phyloP scores from a whole-genome alignment of 2,888 invertebrate genomes.

The Diarsia rubi region DNA sequence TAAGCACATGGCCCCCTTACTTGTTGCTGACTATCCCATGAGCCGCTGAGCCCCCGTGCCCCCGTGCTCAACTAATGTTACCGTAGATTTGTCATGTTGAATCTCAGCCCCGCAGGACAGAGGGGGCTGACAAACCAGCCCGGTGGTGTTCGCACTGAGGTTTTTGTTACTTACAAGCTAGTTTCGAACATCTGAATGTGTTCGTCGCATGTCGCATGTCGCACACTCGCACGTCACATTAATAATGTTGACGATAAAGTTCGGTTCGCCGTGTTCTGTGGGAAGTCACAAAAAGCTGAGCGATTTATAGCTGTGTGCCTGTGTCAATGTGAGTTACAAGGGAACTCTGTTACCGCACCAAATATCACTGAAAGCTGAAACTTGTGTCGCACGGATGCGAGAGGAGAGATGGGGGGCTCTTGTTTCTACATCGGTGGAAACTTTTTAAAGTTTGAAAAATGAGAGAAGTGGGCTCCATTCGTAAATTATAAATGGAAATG shows the following conservation, averaged over 20 bases:
- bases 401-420: background rate
- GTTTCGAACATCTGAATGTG: constrained; percentile 12
- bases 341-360: constrained; percentile 33
- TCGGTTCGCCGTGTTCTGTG: constrained; percentile 2
- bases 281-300: constrained; percentile 13
- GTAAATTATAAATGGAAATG: constrained; percentile 47
- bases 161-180: constrained; percentile 15
- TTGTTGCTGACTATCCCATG: constrained; percentile 33
- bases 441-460: constrained; percentile 58
- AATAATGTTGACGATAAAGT: constrained; percentile 38
- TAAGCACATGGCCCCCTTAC: background rate
- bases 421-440: constrained; percentile 26
- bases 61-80: background rate
- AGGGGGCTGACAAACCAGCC: constrained; percentile 16
- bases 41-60: background rate
- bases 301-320: constrained; percentile 45
- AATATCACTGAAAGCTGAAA: constrained; percentile 24
- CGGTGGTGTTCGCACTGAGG: constrained; percentile 5
- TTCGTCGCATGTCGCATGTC: background rate
- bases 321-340: constrained; percentile 38
- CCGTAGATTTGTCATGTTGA: constrained; percentile 23
- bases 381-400: background rate
- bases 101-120: background rate
- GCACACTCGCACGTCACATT: constrained; percentile 12
- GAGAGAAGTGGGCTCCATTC: constrained; percentile 18